phyloP scores from a whole-genome alignment of 2,797 vertebrate genomes.

The Nannoperca australis region DNA sequence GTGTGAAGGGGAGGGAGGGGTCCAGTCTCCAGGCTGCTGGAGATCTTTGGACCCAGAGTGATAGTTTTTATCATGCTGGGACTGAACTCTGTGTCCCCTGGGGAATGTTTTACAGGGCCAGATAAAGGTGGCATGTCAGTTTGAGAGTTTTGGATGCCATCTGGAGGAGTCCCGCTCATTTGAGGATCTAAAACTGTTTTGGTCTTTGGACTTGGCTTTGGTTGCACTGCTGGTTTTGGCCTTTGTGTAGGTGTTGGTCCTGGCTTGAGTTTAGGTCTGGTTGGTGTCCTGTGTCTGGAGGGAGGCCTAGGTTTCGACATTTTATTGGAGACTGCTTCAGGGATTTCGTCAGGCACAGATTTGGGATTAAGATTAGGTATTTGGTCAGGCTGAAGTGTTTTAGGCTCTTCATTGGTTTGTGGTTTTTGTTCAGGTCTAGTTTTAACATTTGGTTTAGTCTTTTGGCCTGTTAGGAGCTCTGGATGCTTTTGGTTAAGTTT shows the following conservation, averaged over 20 bases:
- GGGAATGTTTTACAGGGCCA: slow-evolving; percentile 41
- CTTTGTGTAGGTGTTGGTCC: slow-evolving; percentile 50
- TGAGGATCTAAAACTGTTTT: slow-evolving; percentile 41
- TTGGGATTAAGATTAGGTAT: slow-evolving; percentile 27
- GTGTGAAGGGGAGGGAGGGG: slow-evolving; percentile 20
- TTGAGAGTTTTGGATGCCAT: slow-evolving; percentile 42
- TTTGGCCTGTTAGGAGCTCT: slow-evolving; percentile 27
- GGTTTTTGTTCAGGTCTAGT: slow-evolving; percentile 32
- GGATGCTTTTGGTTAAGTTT: slow-evolving; percentile 40
- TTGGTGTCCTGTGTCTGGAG: slow-evolving; percentile 31
- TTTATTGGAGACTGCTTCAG: slow-evolving; percentile 37
- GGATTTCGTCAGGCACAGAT: slow-evolving; percentile 32
- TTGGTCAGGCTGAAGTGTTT: slow-evolving; percentile 16
- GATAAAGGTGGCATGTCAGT: slow-evolving; percentile 47
- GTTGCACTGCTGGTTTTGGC: slow-evolving; percentile 52
- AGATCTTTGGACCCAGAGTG: slow-evolving; percentile 54
- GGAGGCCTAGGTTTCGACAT: slow-evolving; percentile 25
- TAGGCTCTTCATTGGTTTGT: slow-evolving; percentile 20
- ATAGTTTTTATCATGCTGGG: slow-evolving; percentile 40
- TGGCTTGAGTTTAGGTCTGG: slow-evolving; percentile 36
- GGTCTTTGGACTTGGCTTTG: slow-evolving; percentile 45
- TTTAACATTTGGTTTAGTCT: slow-evolving; percentile 43
- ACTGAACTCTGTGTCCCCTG: slow-evolving; percentile 39
- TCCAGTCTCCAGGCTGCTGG: slow-evolving; percentile 32
- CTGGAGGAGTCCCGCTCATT: slow-evolving; percentile 32